Evolutionary conservation across 2,888 invertebrate genomes (phyloP), one percentile per base, ranked within the genome.

Genomic region (Itoplectis maculator): DNA sequence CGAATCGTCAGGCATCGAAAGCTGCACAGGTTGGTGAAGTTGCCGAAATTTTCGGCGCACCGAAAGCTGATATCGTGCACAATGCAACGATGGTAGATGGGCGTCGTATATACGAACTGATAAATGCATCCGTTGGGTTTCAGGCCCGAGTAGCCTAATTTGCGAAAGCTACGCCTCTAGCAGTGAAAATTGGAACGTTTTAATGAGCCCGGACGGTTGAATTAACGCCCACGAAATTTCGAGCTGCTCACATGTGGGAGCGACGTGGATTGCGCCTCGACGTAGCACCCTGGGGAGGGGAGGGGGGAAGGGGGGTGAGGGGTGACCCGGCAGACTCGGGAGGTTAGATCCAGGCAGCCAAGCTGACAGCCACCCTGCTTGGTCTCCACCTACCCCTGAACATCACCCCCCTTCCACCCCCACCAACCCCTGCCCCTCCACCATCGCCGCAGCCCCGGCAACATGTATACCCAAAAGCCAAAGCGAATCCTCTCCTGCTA

Each of bases 401-500:
- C n/a, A n/a, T n/a, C n/a, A n/a, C n/a, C 29, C 29, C 29, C 29
- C 45, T 40, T n/a, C n/a, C n/a, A n/a, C n/a, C n/a, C n/a, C n/a
- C n/a, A n/a, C n/a, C n/a, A n/a, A n/a, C n/a, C n/a, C n/a, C n/a
- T n/a, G n/a, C n/a, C n/a, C n/a, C n/a, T n/a, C n/a, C n/a, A n/a
- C n/a, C n/a, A n/a, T n/a, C n/a, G n/a, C n/a, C n/a, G n/a, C n/a
- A n/a, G n/a, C n/a, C n/a, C n/a, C n/a, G n/a, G n/a, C n/a, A n/a
- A n/a, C 45, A 35, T 29, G 45, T 70, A n/a, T 35, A 69, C 23
- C 63, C 54, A 9, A 56, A 65, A 70, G 54, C 56, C 75, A 56
- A 54, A 65, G 80, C 18, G 65, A 49, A 75, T 75, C n/a, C n/a
- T 47, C 51, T 18, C 61, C 40, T 18, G 35, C 23, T 56, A n/a